These are phyloP conservation scores for Agriotes lineatus DNA, from an alignment of 2,888 invertebrate genomes.

Conservation along the genomic window DNA sequence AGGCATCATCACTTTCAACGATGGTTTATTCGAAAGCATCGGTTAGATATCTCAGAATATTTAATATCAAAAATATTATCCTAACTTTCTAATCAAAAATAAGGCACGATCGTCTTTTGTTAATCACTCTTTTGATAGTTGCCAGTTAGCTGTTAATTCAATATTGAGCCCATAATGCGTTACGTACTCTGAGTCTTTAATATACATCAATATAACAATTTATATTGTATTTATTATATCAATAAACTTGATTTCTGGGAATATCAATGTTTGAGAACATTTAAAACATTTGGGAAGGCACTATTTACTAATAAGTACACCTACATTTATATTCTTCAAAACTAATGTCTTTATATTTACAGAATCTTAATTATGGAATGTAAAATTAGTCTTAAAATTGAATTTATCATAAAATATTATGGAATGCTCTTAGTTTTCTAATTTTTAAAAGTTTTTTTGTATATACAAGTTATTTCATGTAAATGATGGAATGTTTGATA, in stretches of 20 bases:
- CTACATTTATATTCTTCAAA: too few relatives aligned
- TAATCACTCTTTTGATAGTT: neutral
- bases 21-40: neutral
- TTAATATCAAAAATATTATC: conserved; percentile 10
- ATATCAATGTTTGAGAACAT: too few relatives aligned
- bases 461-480: neutral
- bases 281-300: too few relatives aligned
- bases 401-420: neutral
- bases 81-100: neutral
- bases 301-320: too few relatives aligned
- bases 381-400: conserved; percentile 3
- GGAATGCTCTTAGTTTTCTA: neutral
- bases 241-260: too few relatives aligned
- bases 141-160: too few relatives aligned
- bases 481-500: conserved; percentile 1
- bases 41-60: conserved; percentile 1
- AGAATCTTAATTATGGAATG: neutral
- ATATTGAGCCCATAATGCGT: too few relatives aligned
- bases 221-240: too few relatives aligned
- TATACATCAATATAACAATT: too few relatives aligned
- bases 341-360: too few relatives aligned
- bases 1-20: too few relatives aligned
- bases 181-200: too few relatives aligned
- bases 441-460: neutral
- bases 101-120: conserved; percentile 12